These are phyloP conservation scores for Gymnoscopelus braueri DNA, from an alignment of 2,797 vertebrate species.

Conservation along the genomic window DNA sequence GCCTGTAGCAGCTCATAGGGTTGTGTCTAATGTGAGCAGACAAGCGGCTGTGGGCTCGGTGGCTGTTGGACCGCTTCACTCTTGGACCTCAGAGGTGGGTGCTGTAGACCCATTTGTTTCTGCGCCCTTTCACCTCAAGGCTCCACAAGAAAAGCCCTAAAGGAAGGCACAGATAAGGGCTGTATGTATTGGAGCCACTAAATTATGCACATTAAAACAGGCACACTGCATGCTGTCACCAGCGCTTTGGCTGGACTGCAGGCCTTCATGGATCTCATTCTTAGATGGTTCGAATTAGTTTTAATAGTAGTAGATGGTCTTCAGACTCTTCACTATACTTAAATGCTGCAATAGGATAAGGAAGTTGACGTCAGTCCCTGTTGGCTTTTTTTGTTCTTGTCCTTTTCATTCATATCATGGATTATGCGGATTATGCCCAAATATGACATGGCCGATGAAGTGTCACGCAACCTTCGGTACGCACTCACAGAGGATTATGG, in stretches of 20 bases:
- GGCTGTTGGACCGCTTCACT: conserved; percentile 77
- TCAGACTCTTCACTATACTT: conserved; percentile 55
- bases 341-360: conserved; percentile 41
- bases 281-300: conserved; percentile 36
- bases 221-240: conserved; percentile 60
- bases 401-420: conserved; percentile 13
- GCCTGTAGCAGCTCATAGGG: conserved; percentile 58
- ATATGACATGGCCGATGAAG: too few relatives aligned
- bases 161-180: neutral
- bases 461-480: conserved; percentile 42
- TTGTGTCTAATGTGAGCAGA: conserved; percentile 73
- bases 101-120: conserved; percentile 88
- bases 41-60: conserved; percentile 81
- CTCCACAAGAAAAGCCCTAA: conserved; percentile 86
- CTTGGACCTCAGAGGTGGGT: conserved; percentile 73
- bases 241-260: conserved; percentile 65
- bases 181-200: conserved; percentile 17
- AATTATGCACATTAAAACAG: conserved; percentile 61
- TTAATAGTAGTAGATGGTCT: conserved; percentile 33
- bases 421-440: too few relatives aligned
- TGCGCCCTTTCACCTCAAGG: conserved; percentile 92
- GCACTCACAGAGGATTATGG: conserved; percentile 33
- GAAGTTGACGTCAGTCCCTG: conserved; percentile 36
- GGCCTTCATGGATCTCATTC: conserved; percentile 60
- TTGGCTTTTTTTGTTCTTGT: conserved; percentile 17